Evolutionary conservation across 2,113 vertebrate genomes (phyloP).

Genomic region (Blennius ocellaris): DNA sequence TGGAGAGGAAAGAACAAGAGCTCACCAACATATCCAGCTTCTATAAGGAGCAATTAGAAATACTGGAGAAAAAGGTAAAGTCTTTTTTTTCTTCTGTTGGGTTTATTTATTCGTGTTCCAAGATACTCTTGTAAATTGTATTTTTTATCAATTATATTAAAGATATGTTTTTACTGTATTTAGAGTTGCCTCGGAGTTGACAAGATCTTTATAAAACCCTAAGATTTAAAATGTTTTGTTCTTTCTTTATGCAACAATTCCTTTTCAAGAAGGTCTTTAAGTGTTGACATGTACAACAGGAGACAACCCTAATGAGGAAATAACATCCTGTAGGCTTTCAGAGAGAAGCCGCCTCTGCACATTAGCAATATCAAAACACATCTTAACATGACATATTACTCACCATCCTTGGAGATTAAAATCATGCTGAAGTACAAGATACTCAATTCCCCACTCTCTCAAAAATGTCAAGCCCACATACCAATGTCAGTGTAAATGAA

Average conservation of each 20-base stretch:
- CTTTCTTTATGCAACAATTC: neutral
- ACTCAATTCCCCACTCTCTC: constrained; percentile 26
- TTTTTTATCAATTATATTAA: neutral
- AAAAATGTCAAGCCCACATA: constrained; percentile 59
- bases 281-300: constrained; percentile 14
- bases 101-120: neutral
- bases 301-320: constrained; percentile 25
- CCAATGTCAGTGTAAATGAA: constrained; percentile 51
- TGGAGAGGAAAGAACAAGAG: constrained; percentile 88
- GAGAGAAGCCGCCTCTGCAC: constrained; percentile 10
- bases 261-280: neutral
- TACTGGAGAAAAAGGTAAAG: constrained; percentile 91
- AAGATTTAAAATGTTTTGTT: neutral
- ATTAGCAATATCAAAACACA: no score
- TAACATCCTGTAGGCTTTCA: constrained; percentile 16
- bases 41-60: constrained; percentile 90
- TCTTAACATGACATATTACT: constrained; percentile 35
- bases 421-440: constrained; percentile 31
- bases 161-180: neutral
- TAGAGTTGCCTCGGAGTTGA: neutral
- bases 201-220: neutral
- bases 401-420: constrained; percentile 28
- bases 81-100: neutral
- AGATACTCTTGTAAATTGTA: neutral
- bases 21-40: constrained; percentile 83